Base-by-base conservation (phyloP, 2,113 vertebrate species). In the Sapayoa aenigma region DNA sequence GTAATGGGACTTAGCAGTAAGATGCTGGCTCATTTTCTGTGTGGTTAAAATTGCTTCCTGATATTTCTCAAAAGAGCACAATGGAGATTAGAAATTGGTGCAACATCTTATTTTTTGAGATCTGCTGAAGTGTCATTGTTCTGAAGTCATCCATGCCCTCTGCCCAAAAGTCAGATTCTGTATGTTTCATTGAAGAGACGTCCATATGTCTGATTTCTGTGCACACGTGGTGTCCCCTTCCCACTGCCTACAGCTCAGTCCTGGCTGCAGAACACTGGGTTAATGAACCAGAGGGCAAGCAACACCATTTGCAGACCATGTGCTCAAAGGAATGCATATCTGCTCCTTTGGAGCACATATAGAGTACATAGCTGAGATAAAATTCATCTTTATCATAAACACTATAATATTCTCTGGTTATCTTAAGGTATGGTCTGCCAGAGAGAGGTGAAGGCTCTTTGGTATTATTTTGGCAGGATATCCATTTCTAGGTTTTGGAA, bases 31-130 rank as follows among this genome's bases (percentile, higher is more conserved):
- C 6, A n/a, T 92, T 92, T 85, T 94, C 83, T 15, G 0, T 74
- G 90, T 77, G 72, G 90, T 81, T 90, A 66, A 66, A 90, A 93
- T 67, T 89, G 69, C 78, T 85, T 83, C 94, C 71, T 44, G 78
- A 39, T 94, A 79, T 68, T 93, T 87, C 72, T 80, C 76, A 69
- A 74, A 96, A 83, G 33, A 85, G 25, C 37, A 79, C 92, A 94
- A 56, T 44, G 28, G 41, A 55, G 39, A 75, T 69, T 91, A 68
- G 75, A 86, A 92, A 80, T 83, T 88, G 21, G 79, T 83, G 72
- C 66, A 92, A 37, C 59, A 66, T 80, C 63, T 86, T 59, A 46
- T 66, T 94, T 91, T 66, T 30, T 9, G 74, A 69, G 62, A 76
- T 93, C 53, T 73, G 49, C 44, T 95, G 53, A 87, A 90, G 71